Base-by-base conservation (phyloP, 2,797 vertebrate species). In the Sebastes trivittatus region DNA sequence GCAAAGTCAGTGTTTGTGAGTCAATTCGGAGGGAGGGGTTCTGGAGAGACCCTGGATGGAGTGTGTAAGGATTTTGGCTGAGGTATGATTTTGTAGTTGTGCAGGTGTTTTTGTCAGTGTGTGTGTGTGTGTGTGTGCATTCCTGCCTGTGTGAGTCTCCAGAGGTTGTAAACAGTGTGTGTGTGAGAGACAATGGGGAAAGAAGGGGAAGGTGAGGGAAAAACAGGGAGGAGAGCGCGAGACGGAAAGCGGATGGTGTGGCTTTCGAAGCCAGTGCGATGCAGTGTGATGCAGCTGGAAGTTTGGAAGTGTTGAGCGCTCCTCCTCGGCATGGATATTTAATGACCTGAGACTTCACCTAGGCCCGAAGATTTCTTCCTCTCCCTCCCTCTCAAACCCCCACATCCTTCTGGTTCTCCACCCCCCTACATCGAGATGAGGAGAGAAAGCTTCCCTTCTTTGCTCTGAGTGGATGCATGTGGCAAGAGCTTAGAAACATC, bases 291-390 rank as follows among this genome's bases (percentile, higher is more conserved):
- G 81, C 83, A 83, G 91, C 64, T 91, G 90, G 80, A 91, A 92
- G 91, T 90, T 87, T 88, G 87, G 84, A 84, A 90, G 76, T 88
- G 85, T 78, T 55, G 74, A 89, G 87, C 72, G 67, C 88, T 88
- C 87, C 90, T 92, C 90, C 90, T 93, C 88, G 77, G 81, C 91
- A 95, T 95, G 87, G 95, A 95, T 95, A 94, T 95, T 96, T 95
- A 94, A 95, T 95, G 93, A 89, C 83, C 87, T 88, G 92, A 93
- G 94, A 95, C 90, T 91, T 88, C 75, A 77, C 64, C 85, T 72
- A 88, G 88, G 79, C 88, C 88, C 75, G 36, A 55, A 66, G 83
- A 91, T 66, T 72, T 72, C 78, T 82, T 69, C 75, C 73, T 59
- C 36, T 42, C 73, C 77, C 63, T 49, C 63, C 62, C 52, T 66